Conservation (phyloP, 2,888 invertebrate genomes). For the Hemaris fuciformis region DNA sequence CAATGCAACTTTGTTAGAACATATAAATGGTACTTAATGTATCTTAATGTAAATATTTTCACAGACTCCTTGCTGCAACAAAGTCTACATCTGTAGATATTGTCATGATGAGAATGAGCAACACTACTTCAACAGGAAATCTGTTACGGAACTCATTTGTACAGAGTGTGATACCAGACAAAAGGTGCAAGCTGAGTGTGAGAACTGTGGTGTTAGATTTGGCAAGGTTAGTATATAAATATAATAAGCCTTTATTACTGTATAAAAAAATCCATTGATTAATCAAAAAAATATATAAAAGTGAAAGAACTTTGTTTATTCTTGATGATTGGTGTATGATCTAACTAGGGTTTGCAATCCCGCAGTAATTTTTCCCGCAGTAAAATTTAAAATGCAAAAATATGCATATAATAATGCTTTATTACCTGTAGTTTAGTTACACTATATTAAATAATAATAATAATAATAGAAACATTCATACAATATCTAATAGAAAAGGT, state of each 20-base stretch:
- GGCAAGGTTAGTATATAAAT: constrained; percentile 83
- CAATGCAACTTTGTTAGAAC: background rate
- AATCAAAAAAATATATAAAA: too few relatives aligned
- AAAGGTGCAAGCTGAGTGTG: constrained; percentile 89
- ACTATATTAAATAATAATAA: too few relatives aligned
- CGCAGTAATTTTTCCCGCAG: too few relatives aligned
- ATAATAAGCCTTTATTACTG: background rate
- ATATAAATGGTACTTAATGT: background rate
- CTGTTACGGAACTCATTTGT: constrained; percentile 91
- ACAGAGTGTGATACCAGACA: constrained; percentile 90
- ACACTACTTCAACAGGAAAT: constrained; percentile 91
- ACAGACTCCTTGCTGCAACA: constrained; percentile 94
- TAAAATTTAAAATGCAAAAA: too few relatives aligned
- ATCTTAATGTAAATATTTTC: constrained; percentile 39
- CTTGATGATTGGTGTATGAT: too few relatives aligned
- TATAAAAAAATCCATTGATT: too few relatives aligned
- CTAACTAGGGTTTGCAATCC: too few relatives aligned
- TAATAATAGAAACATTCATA: too few relatives aligned
- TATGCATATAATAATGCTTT: too few relatives aligned
- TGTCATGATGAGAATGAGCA: constrained; percentile 94
- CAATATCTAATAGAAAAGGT: too few relatives aligned
- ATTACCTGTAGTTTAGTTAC: too few relatives aligned
- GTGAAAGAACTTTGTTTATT: too few relatives aligned
- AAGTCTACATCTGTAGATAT: constrained; percentile 93
- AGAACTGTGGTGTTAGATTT: constrained; percentile 88